These are phyloP conservation scores for Cirrhinus molitorella DNA, from an alignment of 2,797 vertebrate species.

Conservation along the genomic window DNA sequence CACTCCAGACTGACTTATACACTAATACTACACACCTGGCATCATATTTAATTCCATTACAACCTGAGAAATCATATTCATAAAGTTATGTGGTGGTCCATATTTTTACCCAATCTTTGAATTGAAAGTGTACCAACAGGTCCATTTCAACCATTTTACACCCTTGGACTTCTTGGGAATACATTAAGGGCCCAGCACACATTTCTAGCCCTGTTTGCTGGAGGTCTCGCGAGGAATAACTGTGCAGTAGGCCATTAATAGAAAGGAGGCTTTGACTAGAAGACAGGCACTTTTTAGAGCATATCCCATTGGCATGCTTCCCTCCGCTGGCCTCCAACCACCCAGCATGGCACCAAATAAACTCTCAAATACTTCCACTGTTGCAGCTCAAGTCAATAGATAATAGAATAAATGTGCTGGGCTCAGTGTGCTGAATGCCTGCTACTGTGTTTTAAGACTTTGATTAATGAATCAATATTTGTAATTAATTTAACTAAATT, in stretches of 20 bases:
- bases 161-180: not conserved
- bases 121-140: not conserved
- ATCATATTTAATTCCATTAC: not conserved
- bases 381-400: not conserved
- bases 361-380: constrained; percentile 20
- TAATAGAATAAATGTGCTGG: constrained; percentile 35
- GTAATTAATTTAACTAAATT: not conserved
- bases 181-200: constrained; percentile 29
- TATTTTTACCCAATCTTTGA: not conserved
- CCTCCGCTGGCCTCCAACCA: constrained; percentile 40
- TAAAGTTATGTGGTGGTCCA: not conserved
- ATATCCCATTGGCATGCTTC: constrained; percentile 42
- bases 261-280: constrained; percentile 51
- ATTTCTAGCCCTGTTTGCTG: constrained; percentile 24
- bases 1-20: constrained; percentile 2
- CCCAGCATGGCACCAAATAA: constrained; percentile 35
- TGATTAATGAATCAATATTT: not conserved
- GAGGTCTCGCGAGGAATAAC: constrained; percentile 14
- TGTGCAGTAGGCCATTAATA: constrained; percentile 39
- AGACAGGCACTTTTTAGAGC: constrained; percentile 51
- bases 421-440: not conserved
- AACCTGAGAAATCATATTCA: constrained; percentile 3
- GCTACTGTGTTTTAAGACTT: constrained; percentile 6
- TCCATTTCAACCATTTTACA: not conserved
- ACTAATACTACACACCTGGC: not conserved